These are phyloP conservation scores for Lophotriccus pileatus DNA, from an alignment of 2,797 vertebrate genomes.

Conservation along the genomic window DNA sequence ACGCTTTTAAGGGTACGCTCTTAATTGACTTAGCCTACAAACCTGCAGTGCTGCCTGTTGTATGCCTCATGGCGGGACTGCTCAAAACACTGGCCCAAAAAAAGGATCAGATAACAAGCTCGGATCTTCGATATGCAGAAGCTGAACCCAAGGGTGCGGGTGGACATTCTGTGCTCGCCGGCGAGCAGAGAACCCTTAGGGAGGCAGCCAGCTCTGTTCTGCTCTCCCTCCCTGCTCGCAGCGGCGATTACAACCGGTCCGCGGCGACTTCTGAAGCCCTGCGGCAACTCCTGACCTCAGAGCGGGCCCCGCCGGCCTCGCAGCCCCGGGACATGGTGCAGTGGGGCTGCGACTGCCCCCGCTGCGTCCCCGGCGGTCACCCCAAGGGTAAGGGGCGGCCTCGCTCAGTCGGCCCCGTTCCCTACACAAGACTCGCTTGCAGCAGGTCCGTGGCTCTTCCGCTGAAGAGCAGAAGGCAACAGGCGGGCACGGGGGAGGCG, in stretches of 20 bases:
- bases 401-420: not conserved
- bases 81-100: not conserved
- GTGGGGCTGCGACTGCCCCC: not conserved
- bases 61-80: accelerated
- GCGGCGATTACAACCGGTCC: accelerated
- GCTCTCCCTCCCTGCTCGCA: not conserved
- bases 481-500: accelerated
- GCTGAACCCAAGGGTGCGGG: not conserved
- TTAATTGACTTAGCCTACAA: not conserved
- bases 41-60: accelerated
- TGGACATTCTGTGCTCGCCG: accelerated
- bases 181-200: accelerated
- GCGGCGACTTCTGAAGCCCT: too few species aligned
- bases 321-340: not conserved
- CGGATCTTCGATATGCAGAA: not conserved
- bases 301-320: not conserved
- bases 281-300: accelerated
- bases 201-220: not conserved
- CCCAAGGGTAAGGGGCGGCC: accelerated
- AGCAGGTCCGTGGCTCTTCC: accelerated
- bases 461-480: not conserved
- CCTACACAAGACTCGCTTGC: not conserved
- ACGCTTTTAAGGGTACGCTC: not conserved
- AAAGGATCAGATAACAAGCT: accelerated
- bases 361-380: accelerated